Conservation (phyloP, 2,797 vertebrate species). For the Chelonia mydas region DNA sequence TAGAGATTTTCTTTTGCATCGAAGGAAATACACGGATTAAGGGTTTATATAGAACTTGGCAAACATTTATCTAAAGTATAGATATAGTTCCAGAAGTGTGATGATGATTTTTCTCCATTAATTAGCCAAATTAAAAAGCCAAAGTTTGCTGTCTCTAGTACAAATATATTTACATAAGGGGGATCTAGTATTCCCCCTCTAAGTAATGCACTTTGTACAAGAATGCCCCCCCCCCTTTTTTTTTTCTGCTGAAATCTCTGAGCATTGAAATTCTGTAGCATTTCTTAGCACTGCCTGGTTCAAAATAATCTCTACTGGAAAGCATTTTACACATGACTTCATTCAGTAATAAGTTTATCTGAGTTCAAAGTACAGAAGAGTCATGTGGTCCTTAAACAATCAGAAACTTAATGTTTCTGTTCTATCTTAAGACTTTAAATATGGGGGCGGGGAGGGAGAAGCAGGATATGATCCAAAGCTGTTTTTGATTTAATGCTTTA, state of each 20-base stretch:
- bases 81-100: background rate
- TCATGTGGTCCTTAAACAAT: slow-evolving; percentile 46
- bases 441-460: background rate
- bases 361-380: slow-evolving; percentile 67
- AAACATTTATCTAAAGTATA: background rate
- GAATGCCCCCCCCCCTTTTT: background rate
- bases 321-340: slow-evolving; percentile 62
- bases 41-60: background rate
- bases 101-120: background rate
- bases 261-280: slow-evolving; percentile 51
- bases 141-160: background rate
- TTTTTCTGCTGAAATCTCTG: background rate
- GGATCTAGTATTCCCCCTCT: background rate
- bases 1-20: background rate
- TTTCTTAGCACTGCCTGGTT: slow-evolving; percentile 57
- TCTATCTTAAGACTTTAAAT: background rate
- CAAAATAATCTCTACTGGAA: slow-evolving; percentile 62
- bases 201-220: accelerated
- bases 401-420: background rate
- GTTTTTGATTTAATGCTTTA: background rate
- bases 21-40: background rate
- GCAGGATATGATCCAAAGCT: background rate
- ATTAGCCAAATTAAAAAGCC: background rate
- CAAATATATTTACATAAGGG: background rate
- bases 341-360: slow-evolving; percentile 69